Percentiles rank a stretch among this genome's conserved stretches.
Conservation (phyloP, 2,113 vertebrate species). For the Microcebus tavaratra region DNA sequence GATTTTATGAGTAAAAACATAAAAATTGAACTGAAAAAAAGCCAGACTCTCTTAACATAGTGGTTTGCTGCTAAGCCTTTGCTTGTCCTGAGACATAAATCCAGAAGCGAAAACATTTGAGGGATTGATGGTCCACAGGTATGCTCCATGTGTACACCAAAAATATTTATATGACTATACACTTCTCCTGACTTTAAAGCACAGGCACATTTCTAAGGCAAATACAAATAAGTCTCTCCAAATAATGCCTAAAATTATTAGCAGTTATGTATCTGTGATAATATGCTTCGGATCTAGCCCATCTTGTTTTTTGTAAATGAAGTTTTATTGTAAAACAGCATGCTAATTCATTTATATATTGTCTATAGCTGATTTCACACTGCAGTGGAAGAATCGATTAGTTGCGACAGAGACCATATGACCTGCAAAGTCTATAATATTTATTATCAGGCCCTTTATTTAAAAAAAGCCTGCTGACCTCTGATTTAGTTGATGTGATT, state of each 20-base stretch:
- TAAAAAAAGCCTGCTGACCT: slow-evolving; percentile 21
- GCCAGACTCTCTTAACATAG: neutral
- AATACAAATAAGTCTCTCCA: neutral
- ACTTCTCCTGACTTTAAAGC: neutral
- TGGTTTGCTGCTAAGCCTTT: neutral
- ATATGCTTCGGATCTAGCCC: neutral
- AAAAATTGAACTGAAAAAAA: slow-evolving; percentile 30
- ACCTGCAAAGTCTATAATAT: neutral
- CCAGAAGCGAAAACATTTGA: neutral
- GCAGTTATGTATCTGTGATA: neutral
- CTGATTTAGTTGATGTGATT: neutral
- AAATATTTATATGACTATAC: neutral
- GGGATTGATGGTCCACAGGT: neutral
- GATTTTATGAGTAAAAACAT: neutral
- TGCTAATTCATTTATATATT: neutral
- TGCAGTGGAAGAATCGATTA: neutral
- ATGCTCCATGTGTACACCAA: neutral
- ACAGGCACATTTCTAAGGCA: neutral
- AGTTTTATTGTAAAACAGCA: slow-evolving; percentile 4
- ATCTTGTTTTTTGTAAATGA: slow-evolving; percentile 41
- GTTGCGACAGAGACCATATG: neutral
- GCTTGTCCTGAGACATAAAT: neutral
- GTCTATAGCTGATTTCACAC: neutral
- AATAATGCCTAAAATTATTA: slow-evolving; percentile 19
- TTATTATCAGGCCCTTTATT: neutral